Evolutionary conservation across 2,797 vertebrate genomes (phyloP), one percentile per base, ranked within the genome.

Genomic region (Sebastes baramenuke): DNA sequence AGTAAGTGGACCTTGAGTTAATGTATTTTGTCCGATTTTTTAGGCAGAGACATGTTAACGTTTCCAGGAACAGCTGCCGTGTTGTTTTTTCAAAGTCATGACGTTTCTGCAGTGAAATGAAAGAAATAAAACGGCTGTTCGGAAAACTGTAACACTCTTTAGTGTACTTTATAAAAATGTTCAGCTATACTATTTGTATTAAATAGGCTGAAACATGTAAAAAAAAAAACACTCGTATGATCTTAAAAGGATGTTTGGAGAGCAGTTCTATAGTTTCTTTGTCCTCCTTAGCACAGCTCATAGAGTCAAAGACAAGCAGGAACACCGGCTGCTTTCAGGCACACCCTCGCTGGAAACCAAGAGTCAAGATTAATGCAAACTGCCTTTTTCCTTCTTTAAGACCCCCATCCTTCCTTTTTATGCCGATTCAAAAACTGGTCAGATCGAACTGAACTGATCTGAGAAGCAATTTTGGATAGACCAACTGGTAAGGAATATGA

Each of bases 211-310:
- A 54, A 49, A 52, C 2, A 10, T 38, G 30, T 67, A 13, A 67
- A 38, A 38, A 38, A 36, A 38, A 38, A 64, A 71, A 65, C 67
- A 60, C 58, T 58, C 3, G 30, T 70, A 52, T 56, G 59, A 61
- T 42, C 58, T 11, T 49, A 12, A 20, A 67, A 64, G 7, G 29
- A 69, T 2, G 2, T 3, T 42, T 36, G 8, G 12, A 65, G 14
- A 72, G 38, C 30, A 69, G 65, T 60, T 42, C 16, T 18, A 46
- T 10, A 18, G 32, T 62, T 56, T 67, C 20, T 30, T 22, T 54
- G 11, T 18, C 20, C 24, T 46, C 27, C 6, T 46, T 1, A 46
- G 13, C 16, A 34, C 25, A 55, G 55, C 55, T 13, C 52, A 2
- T 22, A 55, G 24, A 52, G 42, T 42, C 9, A 66, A 27, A 66